Base-by-base conservation (phyloP, 2,888 invertebrate species). In the Adelphocoris suturalis region DNA sequence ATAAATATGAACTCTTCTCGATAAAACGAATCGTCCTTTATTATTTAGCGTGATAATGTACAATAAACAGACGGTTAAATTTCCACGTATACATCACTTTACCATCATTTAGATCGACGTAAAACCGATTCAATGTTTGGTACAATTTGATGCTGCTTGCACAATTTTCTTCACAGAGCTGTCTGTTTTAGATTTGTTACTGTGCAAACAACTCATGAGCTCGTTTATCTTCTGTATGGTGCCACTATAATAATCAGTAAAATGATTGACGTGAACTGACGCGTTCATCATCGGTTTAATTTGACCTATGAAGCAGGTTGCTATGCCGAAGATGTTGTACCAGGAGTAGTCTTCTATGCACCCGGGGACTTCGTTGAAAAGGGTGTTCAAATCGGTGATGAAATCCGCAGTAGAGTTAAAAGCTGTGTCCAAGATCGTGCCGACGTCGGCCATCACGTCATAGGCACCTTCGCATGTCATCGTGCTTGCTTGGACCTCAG, bases 371-470 rank as follows among this genome's bases (percentile, higher is more conserved):
- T 27, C 61, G 37, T 85, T 85, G 85, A 85, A n/a, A 16, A 85
- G 23, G 13, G 61, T 37, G 61, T 85, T 85, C 85, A 85, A 61
- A 28, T 85, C 85, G 9, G 13, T 28, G 37, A 85, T 61, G 57
- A 57, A 28, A 13, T 61, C 85, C 0, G 85, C 23, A 16, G 57
- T 37, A 13, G 61, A 85, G 19, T 85, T 28, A 9, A 55, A 27
- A 55, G 85, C 61, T n/a, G 2, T 12, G 28, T 27, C 28, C 9
- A 61, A 11, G 5, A 85, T 57, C 28, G 12, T 3, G n/a, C 28
- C 23, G 0, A 23, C 19, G 7, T 68, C 23, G 68, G 0, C 27
- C 23, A 68, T 5, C 0, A 68, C 19, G 0, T 61, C 19, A n/a
- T 16, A 68, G 19, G 23, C 19, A 0, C 23, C 28, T 27, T 46